Evolutionary conservation across 2,797 vertebrate species (phyloP).

Genomic region (Malacoraja senta): DNA sequence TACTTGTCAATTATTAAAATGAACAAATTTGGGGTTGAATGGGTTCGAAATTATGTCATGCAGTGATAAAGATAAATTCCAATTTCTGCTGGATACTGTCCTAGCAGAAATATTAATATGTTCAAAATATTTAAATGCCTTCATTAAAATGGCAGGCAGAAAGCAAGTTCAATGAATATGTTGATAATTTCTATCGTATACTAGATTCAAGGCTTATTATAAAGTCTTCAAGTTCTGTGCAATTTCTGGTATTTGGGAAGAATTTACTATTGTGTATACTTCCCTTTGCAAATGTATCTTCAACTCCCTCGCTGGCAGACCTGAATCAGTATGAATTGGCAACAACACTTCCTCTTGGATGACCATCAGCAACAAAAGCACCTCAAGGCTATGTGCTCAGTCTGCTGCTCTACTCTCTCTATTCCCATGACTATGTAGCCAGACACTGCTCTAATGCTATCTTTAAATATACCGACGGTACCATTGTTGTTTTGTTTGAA

Average conservation of each 20-base stretch:
- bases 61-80: not conserved
- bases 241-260: not conserved
- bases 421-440: no score
- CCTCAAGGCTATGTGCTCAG: no score
- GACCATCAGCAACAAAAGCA: no score
- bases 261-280: not conserved
- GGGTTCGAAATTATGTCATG: not conserved
- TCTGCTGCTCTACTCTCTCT: no score
- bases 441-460: no score
- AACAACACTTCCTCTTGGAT: no score
- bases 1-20: not conserved
- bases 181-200: not conserved
- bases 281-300: not conserved
- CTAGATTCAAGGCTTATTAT: not conserved
- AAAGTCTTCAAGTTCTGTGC: not conserved
- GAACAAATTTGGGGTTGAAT: not conserved
- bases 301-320: no score
- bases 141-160: not conserved
- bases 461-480: no score
- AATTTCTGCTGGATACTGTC: not conserved
- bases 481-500: no score
- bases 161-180: not conserved
- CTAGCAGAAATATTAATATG: not conserved
- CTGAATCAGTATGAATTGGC: no score
- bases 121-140: slow-evolving; percentile 10